Evolutionary conservation across 2,888 invertebrate species (phyloP).

Genomic region (Trisateles emortualis): DNA sequence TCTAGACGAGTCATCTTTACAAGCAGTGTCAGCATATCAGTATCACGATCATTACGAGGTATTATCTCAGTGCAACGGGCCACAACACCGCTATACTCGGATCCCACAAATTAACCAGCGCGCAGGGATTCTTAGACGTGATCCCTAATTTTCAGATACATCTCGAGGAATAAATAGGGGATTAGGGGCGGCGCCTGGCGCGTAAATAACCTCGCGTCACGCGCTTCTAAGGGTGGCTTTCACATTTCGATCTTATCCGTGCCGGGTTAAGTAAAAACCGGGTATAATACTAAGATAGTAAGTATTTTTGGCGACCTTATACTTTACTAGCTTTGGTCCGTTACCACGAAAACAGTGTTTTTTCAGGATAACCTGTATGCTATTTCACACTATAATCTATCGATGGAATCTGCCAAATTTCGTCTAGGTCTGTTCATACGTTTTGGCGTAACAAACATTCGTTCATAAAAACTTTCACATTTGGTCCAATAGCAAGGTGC

Average conservation of each 20-base stretch:
- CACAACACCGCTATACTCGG: slow-evolving; percentile 46
- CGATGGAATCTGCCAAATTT: no score
- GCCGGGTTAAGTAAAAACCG: neutral
- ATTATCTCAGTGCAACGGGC: slow-evolving; percentile 24
- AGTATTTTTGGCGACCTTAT: no score
- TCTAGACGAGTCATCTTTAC: slow-evolving; percentile 9
- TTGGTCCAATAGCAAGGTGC: no score
- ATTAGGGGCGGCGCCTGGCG: slow-evolving; percentile 80
- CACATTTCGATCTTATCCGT: neutral
- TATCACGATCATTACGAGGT: slow-evolving; percentile 33
- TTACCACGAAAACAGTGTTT: no score
- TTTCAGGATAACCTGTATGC: no score
- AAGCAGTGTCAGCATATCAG: slow-evolving; percentile 31
- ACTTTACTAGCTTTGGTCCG: no score
- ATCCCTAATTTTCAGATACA: slow-evolving; percentile 87
- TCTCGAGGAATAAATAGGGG: slow-evolving; percentile 85
- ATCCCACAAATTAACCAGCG: slow-evolving; percentile 79
- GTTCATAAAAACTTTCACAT: no score
- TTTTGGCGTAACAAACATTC: no score
- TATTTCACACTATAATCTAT: no score
- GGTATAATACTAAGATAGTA: neutral
- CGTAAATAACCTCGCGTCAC: slow-evolving; percentile 85
- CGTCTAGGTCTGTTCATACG: no score
- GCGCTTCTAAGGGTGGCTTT: slow-evolving; percentile 40
- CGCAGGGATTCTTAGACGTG: slow-evolving; percentile 69